A percentile compares a stretch with the other conserved stretches of the same genome.
Conservation (phyloP, 2,888 invertebrate species). For the Smittia sp. region DNA sequence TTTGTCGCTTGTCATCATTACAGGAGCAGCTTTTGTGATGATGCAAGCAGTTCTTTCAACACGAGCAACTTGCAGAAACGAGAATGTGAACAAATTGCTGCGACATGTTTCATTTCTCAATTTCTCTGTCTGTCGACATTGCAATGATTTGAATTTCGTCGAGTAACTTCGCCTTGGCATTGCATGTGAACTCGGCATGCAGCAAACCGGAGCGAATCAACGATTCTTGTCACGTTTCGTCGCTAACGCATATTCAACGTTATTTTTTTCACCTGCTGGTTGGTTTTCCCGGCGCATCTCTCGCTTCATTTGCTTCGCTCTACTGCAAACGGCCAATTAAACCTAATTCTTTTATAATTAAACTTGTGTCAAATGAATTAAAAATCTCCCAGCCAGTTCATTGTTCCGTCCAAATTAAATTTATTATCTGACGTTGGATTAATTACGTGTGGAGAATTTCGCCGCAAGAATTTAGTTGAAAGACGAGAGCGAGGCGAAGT, state of each 20-base stretch:
- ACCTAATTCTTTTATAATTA: slow-evolving; percentile 5
- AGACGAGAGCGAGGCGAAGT: too few relatives aligned
- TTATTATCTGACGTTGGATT: neutral
- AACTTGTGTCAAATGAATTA: neutral
- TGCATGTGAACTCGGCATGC: neutral
- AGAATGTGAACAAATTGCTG: slow-evolving; percentile 29
- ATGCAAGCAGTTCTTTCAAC: neutral
- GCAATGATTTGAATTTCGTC: too few relatives aligned
- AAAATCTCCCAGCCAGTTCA: neutral
- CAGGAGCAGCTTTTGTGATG: neutral
- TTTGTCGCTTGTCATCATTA: neutral
- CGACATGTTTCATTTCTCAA: slow-evolving; percentile 17
- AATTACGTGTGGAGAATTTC: too few relatives aligned
- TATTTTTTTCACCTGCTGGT: neutral
- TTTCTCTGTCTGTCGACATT: neutral
- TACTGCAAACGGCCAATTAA: neutral
- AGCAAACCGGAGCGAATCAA: neutral
- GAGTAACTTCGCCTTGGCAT: neutral
- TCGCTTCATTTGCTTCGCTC: neutral
- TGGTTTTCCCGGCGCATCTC: neutral
- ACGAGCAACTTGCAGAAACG: neutral
- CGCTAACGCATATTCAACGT: neutral
- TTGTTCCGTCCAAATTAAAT: neutral
- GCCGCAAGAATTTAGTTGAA: too few relatives aligned
- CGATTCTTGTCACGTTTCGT: neutral